Evolutionary conservation across 2,888 invertebrate genomes (phyloP).

Genomic region (Lepidochitona cinerea): DNA sequence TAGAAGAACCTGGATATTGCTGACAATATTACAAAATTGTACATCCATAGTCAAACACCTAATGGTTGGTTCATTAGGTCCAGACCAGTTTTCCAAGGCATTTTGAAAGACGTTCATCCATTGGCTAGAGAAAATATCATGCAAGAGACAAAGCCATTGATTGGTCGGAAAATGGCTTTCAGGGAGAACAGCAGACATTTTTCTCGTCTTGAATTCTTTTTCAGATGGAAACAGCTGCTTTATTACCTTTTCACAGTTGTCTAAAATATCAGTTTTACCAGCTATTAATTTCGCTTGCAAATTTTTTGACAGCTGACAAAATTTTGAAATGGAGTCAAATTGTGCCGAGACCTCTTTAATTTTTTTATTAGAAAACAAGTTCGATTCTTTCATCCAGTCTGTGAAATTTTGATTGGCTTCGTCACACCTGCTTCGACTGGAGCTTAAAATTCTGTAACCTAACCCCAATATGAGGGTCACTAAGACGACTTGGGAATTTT

Average conservation of each 20-base stretch:
- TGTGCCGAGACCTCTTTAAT: neutral
- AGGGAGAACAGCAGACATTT: neutral
- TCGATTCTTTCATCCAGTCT: neutral
- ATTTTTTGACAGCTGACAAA: neutral
- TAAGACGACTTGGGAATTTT: too few species aligned
- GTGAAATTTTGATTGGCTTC: too few species aligned
- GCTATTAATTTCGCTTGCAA: neutral
- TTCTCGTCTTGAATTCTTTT: too few species aligned
- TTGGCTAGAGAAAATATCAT: neutral
- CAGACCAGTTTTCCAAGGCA: neutral
- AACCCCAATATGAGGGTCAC: too few species aligned
- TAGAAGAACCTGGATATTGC: too few species aligned
- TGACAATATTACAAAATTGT: too few species aligned
- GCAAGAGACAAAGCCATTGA: neutral
- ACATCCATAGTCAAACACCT: too few species aligned
- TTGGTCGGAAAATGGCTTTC: neutral
- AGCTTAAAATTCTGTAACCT: too few species aligned
- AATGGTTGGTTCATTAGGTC: neutral
- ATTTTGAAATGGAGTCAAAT: neutral
- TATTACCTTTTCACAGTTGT: neutral
- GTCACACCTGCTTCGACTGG: too few species aligned
- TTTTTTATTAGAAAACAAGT: neutral
- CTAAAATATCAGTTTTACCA: neutral
- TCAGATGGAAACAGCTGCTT: too few species aligned
- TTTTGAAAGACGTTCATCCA: neutral